Percentiles rank a stretch among this genome's conserved stretches.
Evolutionary conservation across 1,140 invertebrate genomes (phyloP).

Genomic region (Ladona fulva): DNA sequence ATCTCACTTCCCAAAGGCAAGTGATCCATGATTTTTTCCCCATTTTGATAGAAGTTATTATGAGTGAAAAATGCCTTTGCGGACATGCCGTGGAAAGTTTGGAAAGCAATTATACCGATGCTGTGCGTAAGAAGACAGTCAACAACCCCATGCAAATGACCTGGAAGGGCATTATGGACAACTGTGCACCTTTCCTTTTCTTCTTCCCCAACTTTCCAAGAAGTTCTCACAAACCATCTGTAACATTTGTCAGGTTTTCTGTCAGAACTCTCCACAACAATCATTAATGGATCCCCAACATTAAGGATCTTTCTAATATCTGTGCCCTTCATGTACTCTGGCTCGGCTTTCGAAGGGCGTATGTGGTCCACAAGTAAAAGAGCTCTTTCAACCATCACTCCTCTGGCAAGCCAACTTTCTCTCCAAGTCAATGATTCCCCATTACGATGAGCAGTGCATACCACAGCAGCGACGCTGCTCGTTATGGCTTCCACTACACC

Average conservation of each 20-base stretch:
- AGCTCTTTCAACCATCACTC: not conserved
- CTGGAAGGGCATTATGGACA: not conserved
- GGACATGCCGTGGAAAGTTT: not conserved
- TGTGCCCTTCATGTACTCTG: not conserved
- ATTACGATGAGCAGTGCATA: not conserved
- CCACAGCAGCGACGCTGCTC: not conserved
- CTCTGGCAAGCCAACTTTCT: not conserved
- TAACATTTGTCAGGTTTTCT: not conserved
- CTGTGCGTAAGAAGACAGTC: not conserved
- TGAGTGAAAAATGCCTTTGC: not conserved
- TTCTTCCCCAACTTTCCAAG: not conserved
- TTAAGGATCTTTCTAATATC: not conserved
- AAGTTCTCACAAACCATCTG: not conserved
- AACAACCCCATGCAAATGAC: not conserved
- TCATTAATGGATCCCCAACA: not conserved
- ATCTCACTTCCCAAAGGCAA: not conserved
- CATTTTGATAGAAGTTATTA: not conserved
- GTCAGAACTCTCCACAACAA: not conserved
- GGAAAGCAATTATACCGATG: not conserved
- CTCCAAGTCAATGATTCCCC: not conserved
- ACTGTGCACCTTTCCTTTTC: not conserved
- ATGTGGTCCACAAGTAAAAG: not conserved
- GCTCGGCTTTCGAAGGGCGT: not conserved
- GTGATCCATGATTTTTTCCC: not conserved
- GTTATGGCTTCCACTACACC: not conserved